Base-by-base conservation (phyloP, 2,888 invertebrate genomes). In the Endotricha flammealis region DNA sequence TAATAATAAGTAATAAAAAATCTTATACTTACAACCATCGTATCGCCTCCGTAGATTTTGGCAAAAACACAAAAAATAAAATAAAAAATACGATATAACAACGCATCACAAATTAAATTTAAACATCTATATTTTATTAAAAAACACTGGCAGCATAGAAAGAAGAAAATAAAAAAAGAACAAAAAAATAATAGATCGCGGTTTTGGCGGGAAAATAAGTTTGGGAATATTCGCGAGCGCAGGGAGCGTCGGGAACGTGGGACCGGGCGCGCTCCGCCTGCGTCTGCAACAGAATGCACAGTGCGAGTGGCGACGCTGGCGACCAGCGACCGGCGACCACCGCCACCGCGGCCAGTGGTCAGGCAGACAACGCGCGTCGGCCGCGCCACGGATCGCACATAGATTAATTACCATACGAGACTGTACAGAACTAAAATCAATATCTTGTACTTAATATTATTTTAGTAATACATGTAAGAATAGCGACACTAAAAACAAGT, bases 11-110 rank as follows among this genome's bases (percentile, higher is more conserved):
- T 11, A 25, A 14, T 11, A 32, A 39, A 16, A 20, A n/a, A n/a
- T n/a, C n/a, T 4, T 16, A 46, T 79, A 86, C 86, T 85, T 70
- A 85, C 85, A 85, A 58, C 86, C 86, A 86, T 73, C 85, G 78
- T 60, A 86, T 85, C 53, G 78, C 85, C 57, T 81, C 66, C 32
- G 75, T 64, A 5, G 80, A 71, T 54, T 67, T 71, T 42, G 79
- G 77, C 49, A 83, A 71, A 74, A 85, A 82, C 74, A 86, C 79
- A 77, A 85, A 82, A 58, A 83, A 81, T 56, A 81, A 75, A 78
- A 82, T 60, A 40, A 68, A 66, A 66, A 81, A 63, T 71, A 75
- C 74, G 67, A 74, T 53, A 70, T 65, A 76, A 65, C 55, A 75
- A 64, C 80, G 83, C 85, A 85, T 85, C 72, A 78, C 78, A 75